Percentiles rank a stretch among this genome's conserved stretches.
phyloP scores from a whole-genome alignment of 64 coral and sea anemone genomes.

The Montipora foliosa region DNA sequence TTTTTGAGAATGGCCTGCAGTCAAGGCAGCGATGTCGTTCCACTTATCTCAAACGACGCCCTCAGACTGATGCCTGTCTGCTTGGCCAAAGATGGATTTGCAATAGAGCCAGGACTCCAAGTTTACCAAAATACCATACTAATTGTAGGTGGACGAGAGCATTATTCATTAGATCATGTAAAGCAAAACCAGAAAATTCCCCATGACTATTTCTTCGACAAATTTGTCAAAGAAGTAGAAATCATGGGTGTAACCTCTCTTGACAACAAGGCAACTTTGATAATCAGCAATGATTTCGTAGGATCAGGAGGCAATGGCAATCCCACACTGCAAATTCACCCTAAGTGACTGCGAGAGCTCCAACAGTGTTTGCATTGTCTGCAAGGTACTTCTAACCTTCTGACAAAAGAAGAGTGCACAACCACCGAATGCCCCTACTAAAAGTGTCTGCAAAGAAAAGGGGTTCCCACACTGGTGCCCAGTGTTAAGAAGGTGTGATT shows the following conservation, averaged over 20 bases:
- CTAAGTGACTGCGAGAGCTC: neutral
- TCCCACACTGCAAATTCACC: constrained; percentile 27
- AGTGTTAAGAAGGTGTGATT: constrained; percentile 8
- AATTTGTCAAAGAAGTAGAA: constrained; percentile 58
- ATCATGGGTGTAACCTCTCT: constrained; percentile 48
- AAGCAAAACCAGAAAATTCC: neutral
- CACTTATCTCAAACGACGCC: constrained; percentile 1
- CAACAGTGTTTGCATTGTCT: constrained; percentile 34
- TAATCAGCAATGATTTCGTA: constrained; percentile 31
- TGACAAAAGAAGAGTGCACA: constrained; percentile 5
- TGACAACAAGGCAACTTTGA: constrained; percentile 35
- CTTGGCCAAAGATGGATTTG: constrained; percentile 31
- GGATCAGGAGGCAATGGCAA: neutral
- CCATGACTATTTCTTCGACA: constrained; percentile 17
- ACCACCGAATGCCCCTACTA: constrained; percentile 29
- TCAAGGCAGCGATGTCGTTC: constrained; percentile 16
- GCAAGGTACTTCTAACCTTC: constrained; percentile 6
- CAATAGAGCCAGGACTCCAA: constrained; percentile 32
- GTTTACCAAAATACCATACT: constrained; percentile 39
- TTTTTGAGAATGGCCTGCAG: constrained; percentile 44
- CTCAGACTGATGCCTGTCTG: constrained; percentile 31
- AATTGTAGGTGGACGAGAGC: constrained; percentile 40
- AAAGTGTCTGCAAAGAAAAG: constrained; percentile 16
- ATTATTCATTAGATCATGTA: constrained; percentile 35
- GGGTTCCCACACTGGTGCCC: constrained; percentile 29